Percentiles rank a stretch among this genome's conserved stretches.
phyloP scores from a whole-genome alignment of 1,140 invertebrate species.

The Chelonus insularis region DNA sequence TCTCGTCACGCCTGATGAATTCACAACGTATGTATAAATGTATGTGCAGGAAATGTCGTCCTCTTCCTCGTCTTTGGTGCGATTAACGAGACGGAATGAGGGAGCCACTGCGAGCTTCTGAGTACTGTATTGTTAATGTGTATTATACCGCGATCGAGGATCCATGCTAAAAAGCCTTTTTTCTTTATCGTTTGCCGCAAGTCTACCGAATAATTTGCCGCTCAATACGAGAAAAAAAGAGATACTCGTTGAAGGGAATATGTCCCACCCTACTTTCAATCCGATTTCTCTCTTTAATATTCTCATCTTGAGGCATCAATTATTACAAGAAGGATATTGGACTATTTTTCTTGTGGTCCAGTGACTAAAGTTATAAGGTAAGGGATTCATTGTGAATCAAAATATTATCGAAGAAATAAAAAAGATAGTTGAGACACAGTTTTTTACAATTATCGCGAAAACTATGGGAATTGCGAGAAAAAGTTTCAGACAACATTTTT shows the following conservation, averaged over 20 bases:
- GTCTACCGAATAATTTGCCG: slow-evolving; percentile 30
- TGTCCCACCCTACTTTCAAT: too few species aligned
- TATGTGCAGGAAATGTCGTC: slow-evolving; percentile 28
- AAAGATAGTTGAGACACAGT: too few species aligned
- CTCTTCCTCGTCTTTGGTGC: slow-evolving; percentile 27
- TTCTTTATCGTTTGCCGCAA: slow-evolving; percentile 26
- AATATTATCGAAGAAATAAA: too few species aligned
- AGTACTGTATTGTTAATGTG: slow-evolving; percentile 28
- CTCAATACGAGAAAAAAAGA: slow-evolving; percentile 5
- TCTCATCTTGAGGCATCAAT: too few species aligned
- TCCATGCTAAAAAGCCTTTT: slow-evolving; percentile 28
- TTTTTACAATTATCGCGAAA: too few species aligned
- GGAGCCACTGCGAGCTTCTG: slow-evolving; percentile 29
- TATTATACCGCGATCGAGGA: slow-evolving; percentile 29
- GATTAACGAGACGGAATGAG: slow-evolving; percentile 36
- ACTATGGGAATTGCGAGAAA: too few species aligned
- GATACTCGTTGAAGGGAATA: not conserved
- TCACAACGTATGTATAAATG: slow-evolving; percentile 8
- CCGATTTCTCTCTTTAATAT: too few species aligned
- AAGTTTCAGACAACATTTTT: too few species aligned
- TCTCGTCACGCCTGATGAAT: slow-evolving; percentile 26
- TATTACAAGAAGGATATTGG: too few species aligned
- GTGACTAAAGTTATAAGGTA: too few species aligned
- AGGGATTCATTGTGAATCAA: too few species aligned
- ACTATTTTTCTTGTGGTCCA: too few species aligned